Percentiles rank a stretch among this genome's conserved stretches.
phyloP scores from a whole-genome alignment of 2,113 vertebrate genomes.

The Chaetodon auriga region DNA sequence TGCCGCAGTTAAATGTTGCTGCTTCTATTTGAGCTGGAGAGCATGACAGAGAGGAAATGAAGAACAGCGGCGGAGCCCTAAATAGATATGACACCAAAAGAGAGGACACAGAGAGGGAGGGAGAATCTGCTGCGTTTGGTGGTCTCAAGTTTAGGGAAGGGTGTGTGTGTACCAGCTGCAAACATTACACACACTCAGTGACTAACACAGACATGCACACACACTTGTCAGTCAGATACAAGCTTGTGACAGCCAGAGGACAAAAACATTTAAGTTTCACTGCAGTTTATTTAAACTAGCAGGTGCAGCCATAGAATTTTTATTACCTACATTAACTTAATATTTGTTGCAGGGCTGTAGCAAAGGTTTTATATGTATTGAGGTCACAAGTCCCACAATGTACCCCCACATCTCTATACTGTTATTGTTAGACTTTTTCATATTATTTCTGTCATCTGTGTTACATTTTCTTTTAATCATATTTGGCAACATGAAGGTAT shows the following conservation, averaged over 20 bases:
- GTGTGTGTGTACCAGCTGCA: slow-evolving; percentile 47
- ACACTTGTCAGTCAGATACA: slow-evolving; percentile 27
- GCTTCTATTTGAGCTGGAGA: slow-evolving; percentile 62
- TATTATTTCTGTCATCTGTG: neutral
- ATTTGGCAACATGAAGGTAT: no score
- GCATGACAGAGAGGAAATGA: slow-evolving; percentile 64
- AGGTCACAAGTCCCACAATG: neutral
- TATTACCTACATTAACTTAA: neutral
- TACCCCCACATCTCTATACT: neutral
- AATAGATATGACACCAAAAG: slow-evolving; percentile 81
- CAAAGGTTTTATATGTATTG: neutral
- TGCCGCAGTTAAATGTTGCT: slow-evolving; percentile 53
- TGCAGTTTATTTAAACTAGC: neutral
- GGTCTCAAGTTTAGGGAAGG: slow-evolving; percentile 72
- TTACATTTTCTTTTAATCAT: neutral
- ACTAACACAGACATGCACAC: slow-evolving; percentile 29
- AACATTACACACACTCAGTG: slow-evolving; percentile 39
- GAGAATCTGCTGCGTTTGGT: slow-evolving; percentile 64
- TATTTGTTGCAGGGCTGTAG: neutral
- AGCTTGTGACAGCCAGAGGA: neutral
- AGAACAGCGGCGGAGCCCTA: slow-evolving; percentile 63
- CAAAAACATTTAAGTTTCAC: slow-evolving; percentile 10
- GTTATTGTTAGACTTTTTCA: neutral
- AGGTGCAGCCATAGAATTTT: neutral
- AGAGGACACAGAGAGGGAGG: slow-evolving; percentile 60